phyloP scores from a whole-genome alignment of 2,888 invertebrate species.

The Pemphredon lugubris region DNA sequence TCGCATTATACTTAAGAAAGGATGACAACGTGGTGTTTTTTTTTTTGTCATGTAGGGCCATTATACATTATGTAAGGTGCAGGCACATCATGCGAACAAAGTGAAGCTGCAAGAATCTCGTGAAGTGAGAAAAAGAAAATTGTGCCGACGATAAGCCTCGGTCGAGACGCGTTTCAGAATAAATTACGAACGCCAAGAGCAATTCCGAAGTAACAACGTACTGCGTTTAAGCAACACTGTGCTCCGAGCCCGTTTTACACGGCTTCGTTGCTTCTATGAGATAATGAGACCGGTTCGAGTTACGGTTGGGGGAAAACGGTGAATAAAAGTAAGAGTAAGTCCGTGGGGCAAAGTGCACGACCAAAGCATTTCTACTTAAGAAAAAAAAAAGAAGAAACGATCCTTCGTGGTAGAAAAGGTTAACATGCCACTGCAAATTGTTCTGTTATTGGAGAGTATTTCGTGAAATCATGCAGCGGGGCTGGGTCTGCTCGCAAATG shows the following conservation, averaged over 20 bases:
- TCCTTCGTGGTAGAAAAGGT: neutral
- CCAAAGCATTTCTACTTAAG: constrained; percentile 39
- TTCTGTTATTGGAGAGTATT: constrained; percentile 13
- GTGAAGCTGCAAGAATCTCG: constrained; percentile 58
- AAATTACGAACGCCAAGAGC: constrained; percentile 29
- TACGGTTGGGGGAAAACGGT: constrained; percentile 41
- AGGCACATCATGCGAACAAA: constrained; percentile 62
- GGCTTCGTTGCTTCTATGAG: constrained; percentile 49
- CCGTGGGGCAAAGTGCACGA: constrained; percentile 31
- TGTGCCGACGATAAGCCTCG: constrained; percentile 36
- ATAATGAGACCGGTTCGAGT: constrained; percentile 57
- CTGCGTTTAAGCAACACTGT: constrained; percentile 56
- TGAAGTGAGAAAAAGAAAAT: constrained; percentile 43
- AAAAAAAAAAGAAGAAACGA: neutral
- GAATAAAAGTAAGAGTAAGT: constrained; percentile 48
- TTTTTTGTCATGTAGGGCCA: constrained; percentile 5
- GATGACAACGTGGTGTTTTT: neutral
- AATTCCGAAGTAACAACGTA: constrained; percentile 34
- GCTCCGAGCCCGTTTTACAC: constrained; percentile 49
- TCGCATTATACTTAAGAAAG: neutral
- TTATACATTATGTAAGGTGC: constrained; percentile 53
- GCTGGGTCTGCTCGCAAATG: constrained; percentile 17
- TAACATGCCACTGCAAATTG: constrained; percentile 38
- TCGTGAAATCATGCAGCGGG: constrained; percentile 35
- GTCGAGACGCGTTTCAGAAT: constrained; percentile 30